These are phyloP conservation scores for Leucopsar rothschildi DNA, from an alignment of 2,113 vertebrate genomes.

Conservation along the genomic window DNA sequence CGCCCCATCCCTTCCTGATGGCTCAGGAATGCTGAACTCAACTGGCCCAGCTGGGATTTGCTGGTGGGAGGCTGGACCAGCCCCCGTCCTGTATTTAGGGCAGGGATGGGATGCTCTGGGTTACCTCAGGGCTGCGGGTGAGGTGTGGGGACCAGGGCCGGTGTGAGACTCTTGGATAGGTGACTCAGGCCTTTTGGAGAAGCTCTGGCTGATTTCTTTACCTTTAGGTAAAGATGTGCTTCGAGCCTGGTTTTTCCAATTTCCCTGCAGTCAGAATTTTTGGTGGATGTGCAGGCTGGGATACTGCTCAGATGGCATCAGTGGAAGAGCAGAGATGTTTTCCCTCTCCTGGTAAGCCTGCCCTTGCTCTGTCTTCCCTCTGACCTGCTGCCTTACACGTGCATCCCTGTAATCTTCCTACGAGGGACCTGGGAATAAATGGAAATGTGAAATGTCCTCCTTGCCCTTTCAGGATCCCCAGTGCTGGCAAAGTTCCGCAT, in stretches of 20 bases:
- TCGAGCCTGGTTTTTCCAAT: neutral
- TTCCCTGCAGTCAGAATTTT: neutral
- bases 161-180: neutral
- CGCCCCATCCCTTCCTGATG: neutral
- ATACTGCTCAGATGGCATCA: neutral
- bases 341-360: neutral
- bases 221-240: neutral
- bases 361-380: neutral
- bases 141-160: fast-evolving
- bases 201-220: neutral
- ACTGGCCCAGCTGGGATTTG: neutral
- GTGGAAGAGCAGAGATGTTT: neutral
- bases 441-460: neutral
- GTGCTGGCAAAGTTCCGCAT: neutral
- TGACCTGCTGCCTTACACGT: fast-evolving
- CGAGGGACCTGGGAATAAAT: neutral
- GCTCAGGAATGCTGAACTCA: neutral
- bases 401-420: neutral
- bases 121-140: neutral
- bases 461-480: neutral
- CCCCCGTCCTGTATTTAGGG: neutral
- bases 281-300: neutral
- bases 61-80: neutral
- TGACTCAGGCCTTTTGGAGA: neutral
- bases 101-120: fast-evolving